Conservation (phyloP, 2,888 invertebrate genomes). For the Eristalis arbustorum region DNA sequence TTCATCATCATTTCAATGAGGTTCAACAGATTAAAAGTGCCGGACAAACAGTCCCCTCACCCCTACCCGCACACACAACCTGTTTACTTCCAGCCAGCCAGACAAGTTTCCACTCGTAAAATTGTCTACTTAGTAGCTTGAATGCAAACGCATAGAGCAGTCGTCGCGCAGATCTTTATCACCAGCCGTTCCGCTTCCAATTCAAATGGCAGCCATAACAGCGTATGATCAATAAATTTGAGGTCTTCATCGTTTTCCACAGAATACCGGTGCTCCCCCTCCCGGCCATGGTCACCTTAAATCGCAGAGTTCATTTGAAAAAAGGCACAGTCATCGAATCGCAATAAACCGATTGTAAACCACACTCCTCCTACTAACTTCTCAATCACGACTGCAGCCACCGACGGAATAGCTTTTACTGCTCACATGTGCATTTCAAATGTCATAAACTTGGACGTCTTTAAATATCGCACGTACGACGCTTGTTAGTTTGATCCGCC, state of each 20-base stretch:
- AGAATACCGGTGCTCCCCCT: background rate
- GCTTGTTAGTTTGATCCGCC: background rate
- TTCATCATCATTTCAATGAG: too few relatives aligned
- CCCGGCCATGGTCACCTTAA: background rate
- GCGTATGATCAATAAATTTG: background rate
- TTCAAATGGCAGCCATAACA: background rate
- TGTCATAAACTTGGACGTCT: background rate
- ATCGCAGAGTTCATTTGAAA: background rate
- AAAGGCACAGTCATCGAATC: constrained; percentile 9
- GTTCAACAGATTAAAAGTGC: background rate
- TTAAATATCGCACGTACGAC: background rate
- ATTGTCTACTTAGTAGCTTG: background rate
- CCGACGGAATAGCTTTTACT: background rate
- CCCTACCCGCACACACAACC: background rate
- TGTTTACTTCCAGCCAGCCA: background rate
- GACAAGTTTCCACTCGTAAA: background rate
- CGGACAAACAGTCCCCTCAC: background rate
- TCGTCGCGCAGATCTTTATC: background rate
- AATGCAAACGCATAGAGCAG: background rate
- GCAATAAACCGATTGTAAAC: constrained; percentile 33
- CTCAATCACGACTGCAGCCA: background rate
- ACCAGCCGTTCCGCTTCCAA: background rate
- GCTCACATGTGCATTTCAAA: constrained; percentile 27
- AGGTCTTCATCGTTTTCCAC: background rate
- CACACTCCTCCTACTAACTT: background rate